Percentiles rank a stretch among this genome's conserved stretches.
These are phyloP conservation scores for Araneus ventricosus DNA, from an alignment of 1,140 invertebrate genomes.

Conservation along the genomic window DNA sequence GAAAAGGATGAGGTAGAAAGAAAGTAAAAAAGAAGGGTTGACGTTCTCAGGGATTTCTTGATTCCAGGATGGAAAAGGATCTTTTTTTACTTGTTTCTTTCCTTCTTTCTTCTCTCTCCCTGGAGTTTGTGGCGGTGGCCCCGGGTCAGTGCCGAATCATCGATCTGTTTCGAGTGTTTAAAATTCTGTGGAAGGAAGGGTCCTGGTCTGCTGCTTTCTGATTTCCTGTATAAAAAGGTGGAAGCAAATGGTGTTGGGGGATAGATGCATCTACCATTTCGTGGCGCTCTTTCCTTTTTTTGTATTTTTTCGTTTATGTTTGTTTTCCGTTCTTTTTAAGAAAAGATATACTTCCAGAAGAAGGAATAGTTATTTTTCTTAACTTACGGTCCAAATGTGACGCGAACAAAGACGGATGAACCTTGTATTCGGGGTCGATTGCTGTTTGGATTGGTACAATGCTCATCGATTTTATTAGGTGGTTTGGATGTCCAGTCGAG, in stretches of 20 bases:
- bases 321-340: not conserved
- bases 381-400: not conserved
- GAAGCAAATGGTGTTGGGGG: slow-evolving; percentile 1
- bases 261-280: not conserved
- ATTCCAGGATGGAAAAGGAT: not conserved
- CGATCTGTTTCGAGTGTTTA: slow-evolving; percentile 25
- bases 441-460: slow-evolving; percentile 9
- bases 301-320: too few relatives aligned
- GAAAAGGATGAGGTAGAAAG: not conserved
- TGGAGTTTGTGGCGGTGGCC: not conserved
- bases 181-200: not conserved
- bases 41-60: slow-evolving; percentile 6
- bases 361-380: not conserved
- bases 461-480: not conserved
- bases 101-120: not conserved
- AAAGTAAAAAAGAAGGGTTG: not conserved
- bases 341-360: not conserved
- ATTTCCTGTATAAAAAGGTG: slow-evolving; percentile 37
- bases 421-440: not conserved
- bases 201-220: not conserved
- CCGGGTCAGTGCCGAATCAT: not conserved
- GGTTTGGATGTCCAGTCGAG: not conserved
- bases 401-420: not conserved
- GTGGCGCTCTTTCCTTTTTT: too few relatives aligned
- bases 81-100: not conserved